These are phyloP conservation scores for Drosophila sucinea DNA, from an alignment of 1,140 invertebrate species.

Conservation along the genomic window DNA sequence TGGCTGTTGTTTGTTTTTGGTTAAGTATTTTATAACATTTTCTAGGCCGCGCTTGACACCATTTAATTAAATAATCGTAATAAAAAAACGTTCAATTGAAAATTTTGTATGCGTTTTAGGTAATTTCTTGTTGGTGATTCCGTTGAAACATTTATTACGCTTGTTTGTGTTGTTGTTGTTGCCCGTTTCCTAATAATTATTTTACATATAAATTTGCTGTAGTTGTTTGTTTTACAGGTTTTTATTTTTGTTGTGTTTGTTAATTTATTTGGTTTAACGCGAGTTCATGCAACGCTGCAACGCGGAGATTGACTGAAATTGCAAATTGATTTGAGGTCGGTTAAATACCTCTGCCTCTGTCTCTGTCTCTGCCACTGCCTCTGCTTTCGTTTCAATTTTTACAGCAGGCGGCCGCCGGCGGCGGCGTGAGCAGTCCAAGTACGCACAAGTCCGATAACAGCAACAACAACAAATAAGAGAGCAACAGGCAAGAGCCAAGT, in stretches of 20 bases:
- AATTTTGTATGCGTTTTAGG: conserved; percentile 63
- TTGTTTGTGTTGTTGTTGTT: conserved; percentile 44
- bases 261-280: conserved; percentile 31
- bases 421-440: conserved; percentile 72
- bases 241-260: not conserved
- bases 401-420: conserved; percentile 59
- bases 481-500: conserved; percentile 35
- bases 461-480: conserved; percentile 28
- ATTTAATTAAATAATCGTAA: conserved; percentile 62
- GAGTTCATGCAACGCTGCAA: conserved; percentile 83
- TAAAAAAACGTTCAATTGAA: conserved; percentile 56
- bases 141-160: conserved; percentile 27
- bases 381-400: conserved; percentile 42
- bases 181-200: conserved; percentile 65
- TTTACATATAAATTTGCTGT: conserved; percentile 33
- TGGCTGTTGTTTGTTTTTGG: conserved; percentile 15
- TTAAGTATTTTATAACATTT: conserved; percentile 49
- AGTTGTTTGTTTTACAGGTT: conserved; percentile 34
- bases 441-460: conserved; percentile 71
- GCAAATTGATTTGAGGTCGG: conserved; percentile 83
- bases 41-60: conserved; percentile 78
- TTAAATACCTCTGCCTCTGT: conserved; percentile 82
- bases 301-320: conserved; percentile 83
- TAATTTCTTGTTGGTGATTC: conserved; percentile 32
- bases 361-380: conserved; percentile 53